These are phyloP conservation scores for Ptychobarbus kaznakovi DNA, from an alignment of 2,797 vertebrate species.

Conservation along the genomic window DNA sequence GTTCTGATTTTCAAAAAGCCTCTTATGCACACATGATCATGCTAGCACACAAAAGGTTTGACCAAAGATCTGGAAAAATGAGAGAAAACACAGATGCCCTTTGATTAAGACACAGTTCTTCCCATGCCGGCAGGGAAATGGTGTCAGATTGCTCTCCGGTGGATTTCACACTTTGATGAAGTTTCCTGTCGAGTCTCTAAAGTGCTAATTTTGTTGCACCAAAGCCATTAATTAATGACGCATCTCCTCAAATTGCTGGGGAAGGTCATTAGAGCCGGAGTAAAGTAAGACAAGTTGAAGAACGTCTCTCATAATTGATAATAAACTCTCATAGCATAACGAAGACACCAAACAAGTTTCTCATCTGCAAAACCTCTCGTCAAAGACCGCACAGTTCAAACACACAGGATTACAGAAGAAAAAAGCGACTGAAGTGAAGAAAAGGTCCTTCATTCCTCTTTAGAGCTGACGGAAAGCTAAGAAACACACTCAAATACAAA, in stretches of 20 bases:
- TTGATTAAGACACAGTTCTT: conserved; percentile 61
- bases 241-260: conserved; percentile 60
- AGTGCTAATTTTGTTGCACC: conserved; percentile 60
- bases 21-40: conserved; percentile 23
- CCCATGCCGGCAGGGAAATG: conserved; percentile 48
- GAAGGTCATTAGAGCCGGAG: conserved; percentile 59
- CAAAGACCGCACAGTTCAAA: conserved; percentile 1
- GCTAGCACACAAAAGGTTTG: conserved; percentile 44
- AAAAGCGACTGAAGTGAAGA: background rate
- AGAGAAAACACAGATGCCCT: conserved; percentile 55
- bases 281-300: conserved; percentile 50
- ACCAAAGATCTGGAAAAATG: conserved; percentile 43
- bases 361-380: conserved; percentile 19
- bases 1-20: conserved; percentile 29
- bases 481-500: background rate
- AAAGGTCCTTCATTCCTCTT: background rate
- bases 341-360: conserved; percentile 21
- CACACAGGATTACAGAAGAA: background rate
- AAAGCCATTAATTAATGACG: conserved; percentile 65
- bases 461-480: background rate
- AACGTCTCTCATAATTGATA: conserved; percentile 43
- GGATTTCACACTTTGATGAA: conserved; percentile 61
- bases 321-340: conserved; percentile 32
- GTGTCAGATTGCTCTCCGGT: conserved; percentile 59
- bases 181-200: conserved; percentile 59